Evolutionary conservation across 2,888 invertebrate genomes (phyloP).

Genomic region (Nemoura dubitans): DNA sequence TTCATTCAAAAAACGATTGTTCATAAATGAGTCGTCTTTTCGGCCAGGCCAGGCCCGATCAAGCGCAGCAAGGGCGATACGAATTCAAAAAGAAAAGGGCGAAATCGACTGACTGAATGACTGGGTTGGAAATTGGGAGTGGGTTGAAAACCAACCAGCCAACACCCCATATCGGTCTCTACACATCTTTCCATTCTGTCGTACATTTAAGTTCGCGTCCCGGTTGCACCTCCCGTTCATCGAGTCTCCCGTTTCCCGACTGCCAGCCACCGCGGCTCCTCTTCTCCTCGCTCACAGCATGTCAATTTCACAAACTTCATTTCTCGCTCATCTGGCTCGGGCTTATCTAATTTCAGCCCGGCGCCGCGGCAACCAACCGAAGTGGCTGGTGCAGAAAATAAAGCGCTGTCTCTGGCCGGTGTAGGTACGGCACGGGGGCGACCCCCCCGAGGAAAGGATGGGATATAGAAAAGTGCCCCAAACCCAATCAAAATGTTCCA

Average conservation of each 20-base stretch:
- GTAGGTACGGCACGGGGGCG: too few species aligned
- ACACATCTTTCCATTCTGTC: conserved; percentile 17
- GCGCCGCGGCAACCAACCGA: conserved; percentile 35
- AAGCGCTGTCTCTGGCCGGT: too few species aligned
- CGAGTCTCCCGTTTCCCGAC: background rate
- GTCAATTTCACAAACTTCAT: conserved; percentile 52
- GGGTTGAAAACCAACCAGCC: background rate
- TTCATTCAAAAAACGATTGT: background rate
- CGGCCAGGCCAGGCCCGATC: background rate
- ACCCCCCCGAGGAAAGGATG: conserved; percentile 21
- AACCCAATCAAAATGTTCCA: conserved; percentile 35
- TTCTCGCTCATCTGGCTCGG: conserved; percentile 50
- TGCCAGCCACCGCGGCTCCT: background rate
- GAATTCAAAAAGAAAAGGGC: background rate
- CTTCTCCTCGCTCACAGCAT: conserved; percentile 38
- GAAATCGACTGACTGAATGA: too few species aligned
- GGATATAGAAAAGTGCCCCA: conserved; percentile 25
- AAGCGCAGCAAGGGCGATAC: background rate
- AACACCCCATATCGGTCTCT: background rate
- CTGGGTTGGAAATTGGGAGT: background rate
- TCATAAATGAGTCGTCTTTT: background rate
- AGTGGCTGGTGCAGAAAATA: conserved; percentile 41
- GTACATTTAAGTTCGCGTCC: conserved; percentile 31
- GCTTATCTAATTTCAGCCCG: conserved; percentile 50
- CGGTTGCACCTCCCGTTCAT: conserved; percentile 31